Percentiles rank a stretch among this genome's conserved stretches.
Conservation (phyloP, 1,140 invertebrate species). For the Pseudomyrmex cubaensis region DNA sequence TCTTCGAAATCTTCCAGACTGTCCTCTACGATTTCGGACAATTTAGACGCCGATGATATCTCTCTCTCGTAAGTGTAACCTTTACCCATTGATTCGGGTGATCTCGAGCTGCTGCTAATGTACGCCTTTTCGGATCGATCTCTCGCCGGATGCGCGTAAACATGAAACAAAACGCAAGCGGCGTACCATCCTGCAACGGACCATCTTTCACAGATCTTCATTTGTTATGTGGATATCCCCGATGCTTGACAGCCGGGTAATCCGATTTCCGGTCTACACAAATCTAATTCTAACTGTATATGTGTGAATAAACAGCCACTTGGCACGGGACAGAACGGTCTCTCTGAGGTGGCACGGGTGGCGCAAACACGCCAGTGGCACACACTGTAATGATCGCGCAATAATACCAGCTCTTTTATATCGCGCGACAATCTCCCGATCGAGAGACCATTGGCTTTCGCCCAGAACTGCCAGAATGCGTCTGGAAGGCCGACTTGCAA, state of each 20-base stretch:
- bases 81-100: too few relatives aligned
- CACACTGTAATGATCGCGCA: slow-evolving; percentile 73
- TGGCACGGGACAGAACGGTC: background rate
- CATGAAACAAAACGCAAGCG: slow-evolving; percentile 26
- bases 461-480: slow-evolving; percentile 54
- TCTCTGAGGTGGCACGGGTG: slow-evolving; percentile 1
- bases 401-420: slow-evolving; percentile 78
- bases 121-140: background rate
- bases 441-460: slow-evolving; percentile 65
- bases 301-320: background rate
- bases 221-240: background rate
- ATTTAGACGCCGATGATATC: background rate
- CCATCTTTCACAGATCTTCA: slow-evolving; percentile 33
- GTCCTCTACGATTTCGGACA: background rate
- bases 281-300: background rate
- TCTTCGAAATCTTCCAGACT: slow-evolving; percentile 5
- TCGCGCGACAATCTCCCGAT: slow-evolving; percentile 57
- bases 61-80: background rate
- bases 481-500: slow-evolving; percentile 61
- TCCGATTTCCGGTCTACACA: background rate
- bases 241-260: background rate
- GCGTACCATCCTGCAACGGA: background rate
- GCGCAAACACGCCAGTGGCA: slow-evolving; percentile 60
- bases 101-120: background rate
- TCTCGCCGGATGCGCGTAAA: background rate